A percentile compares a stretch with the other conserved stretches of the same genome.
Evolutionary conservation across 2,113 vertebrate genomes (phyloP).

Genomic region (Sphaerodactylus townsendi): DNA sequence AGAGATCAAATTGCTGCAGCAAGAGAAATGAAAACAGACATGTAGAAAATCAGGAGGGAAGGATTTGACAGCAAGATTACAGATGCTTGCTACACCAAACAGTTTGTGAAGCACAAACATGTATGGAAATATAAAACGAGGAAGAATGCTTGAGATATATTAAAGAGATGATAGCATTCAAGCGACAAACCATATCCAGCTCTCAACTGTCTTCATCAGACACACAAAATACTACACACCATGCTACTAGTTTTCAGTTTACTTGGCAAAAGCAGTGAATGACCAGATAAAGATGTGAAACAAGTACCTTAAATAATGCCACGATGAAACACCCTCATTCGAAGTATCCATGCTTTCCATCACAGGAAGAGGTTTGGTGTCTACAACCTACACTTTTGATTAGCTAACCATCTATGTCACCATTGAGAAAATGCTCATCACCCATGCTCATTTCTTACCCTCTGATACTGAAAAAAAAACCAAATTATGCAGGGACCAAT

Average conservation of each 20-base stretch:
- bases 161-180: not conserved
- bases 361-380: slow-evolving; percentile 3
- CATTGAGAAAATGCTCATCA: slow-evolving; percentile 53
- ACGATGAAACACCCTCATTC: not conserved
- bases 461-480: slow-evolving; percentile 58
- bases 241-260: slow-evolving; percentile 24
- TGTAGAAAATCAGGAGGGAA: not conserved
- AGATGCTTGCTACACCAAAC: not conserved
- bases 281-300: not conserved
- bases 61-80: not conserved
- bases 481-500: slow-evolving; percentile 54
- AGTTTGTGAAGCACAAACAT: slow-evolving; percentile 15
- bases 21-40: not conserved
- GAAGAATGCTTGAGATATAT: not conserved
- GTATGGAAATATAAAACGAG: not conserved
- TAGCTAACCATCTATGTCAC: slow-evolving; percentile 45
- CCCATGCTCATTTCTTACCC: slow-evolving; percentile 55
- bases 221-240: not conserved
- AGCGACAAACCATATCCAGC: not conserved
- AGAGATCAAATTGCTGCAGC: not conserved
- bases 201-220: slow-evolving; percentile 1
- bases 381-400: slow-evolving; percentile 7
- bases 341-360: not conserved
- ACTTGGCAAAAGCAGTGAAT: not conserved
- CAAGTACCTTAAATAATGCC: not conserved